Conservation (phyloP, 2,113 vertebrate species). For the Sinocyclocheilus anshuiensis region DNA sequence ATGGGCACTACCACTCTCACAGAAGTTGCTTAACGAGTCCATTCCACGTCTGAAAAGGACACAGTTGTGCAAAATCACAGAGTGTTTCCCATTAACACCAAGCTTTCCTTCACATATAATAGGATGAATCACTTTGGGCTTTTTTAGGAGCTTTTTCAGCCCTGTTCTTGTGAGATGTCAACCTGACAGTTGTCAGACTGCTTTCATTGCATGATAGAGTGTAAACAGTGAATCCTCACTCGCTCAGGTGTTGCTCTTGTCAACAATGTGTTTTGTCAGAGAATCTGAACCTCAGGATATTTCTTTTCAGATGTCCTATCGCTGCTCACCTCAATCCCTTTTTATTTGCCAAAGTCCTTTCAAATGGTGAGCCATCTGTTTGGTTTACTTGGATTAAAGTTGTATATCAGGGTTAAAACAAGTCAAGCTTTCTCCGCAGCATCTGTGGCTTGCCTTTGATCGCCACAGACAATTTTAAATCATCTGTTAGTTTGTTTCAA, state of each 20-base stretch:
- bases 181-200: background rate
- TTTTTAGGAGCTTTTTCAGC: background rate
- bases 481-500: background rate
- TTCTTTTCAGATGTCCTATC: background rate
- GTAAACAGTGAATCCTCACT: conserved; percentile 16
- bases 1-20: conserved; percentile 4
- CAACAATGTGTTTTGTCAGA: background rate
- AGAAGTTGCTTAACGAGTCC: conserved; percentile 12
- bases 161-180: conserved; percentile 5
- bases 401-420: background rate
- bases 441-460: background rate
- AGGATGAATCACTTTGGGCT: background rate
- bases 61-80: background rate
- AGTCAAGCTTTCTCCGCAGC: background rate
- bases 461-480: background rate
- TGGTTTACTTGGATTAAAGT: background rate
- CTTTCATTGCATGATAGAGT: conserved; percentile 15
- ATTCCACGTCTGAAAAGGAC: conserved; percentile 19
- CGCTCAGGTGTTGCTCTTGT: conserved; percentile 3
- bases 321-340: background rate
- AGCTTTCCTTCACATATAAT: conserved; percentile 11
- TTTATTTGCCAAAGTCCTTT: conserved; percentile 12
- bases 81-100: conserved; percentile 25
- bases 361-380: background rate
- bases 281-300: conserved; percentile 13